Percentiles rank a stretch among this genome's conserved stretches.
Conservation (phyloP, 2,888 invertebrate genomes). For the Carabus problematicus region DNA sequence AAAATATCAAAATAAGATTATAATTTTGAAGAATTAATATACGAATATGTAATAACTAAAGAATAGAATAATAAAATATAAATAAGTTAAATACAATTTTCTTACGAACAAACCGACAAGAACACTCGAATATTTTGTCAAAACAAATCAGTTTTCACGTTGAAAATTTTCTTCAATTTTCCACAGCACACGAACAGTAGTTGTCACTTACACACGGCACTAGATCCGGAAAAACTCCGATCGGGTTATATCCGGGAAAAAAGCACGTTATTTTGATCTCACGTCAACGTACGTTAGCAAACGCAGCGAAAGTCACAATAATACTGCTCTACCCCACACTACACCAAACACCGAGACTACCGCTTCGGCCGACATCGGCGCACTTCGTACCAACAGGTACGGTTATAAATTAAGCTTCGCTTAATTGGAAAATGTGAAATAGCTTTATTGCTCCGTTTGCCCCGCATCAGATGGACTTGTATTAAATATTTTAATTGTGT, state of each 20-base stretch:
- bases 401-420: slow-evolving; percentile 18
- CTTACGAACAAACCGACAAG: no score
- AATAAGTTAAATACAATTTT: no score
- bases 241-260: slow-evolving; percentile 10
- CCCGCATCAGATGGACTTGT: slow-evolving; percentile 11
- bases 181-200: slow-evolving; percentile 10
- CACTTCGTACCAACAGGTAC: no score
- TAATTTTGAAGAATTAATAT: no score
- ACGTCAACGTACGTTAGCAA: slow-evolving; percentile 13
- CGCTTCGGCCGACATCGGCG: no score
- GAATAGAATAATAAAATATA: no score
- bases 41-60: no score
- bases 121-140: no score
- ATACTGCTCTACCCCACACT: no score
- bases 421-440: slow-evolving; percentile 30
- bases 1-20: no score
- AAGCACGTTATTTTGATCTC: slow-evolving; percentile 16
- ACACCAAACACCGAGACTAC: no score
- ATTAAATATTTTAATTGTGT: slow-evolving; percentile 18
- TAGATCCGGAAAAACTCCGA: background rate
- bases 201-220: slow-evolving; percentile 10
- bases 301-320: no score
- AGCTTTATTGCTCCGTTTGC: slow-evolving; percentile 26
- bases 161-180: slow-evolving; percentile 1
- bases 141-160: slow-evolving; percentile 1